Evolutionary conservation across 1,140 invertebrate species (phyloP).

Genomic region (Drosophila azteca): DNA sequence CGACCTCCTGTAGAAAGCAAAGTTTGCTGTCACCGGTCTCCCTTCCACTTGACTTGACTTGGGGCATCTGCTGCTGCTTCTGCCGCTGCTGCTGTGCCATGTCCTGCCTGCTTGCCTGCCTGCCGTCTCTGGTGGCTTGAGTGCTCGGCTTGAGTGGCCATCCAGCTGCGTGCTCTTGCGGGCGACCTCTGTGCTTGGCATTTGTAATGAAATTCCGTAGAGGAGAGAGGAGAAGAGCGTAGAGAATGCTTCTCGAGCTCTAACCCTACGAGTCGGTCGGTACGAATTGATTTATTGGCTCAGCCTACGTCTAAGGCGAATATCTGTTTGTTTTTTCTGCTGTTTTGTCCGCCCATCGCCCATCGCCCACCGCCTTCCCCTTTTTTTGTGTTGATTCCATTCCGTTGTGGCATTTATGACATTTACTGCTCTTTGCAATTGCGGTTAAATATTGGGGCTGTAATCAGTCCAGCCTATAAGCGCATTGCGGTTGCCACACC

Average conservation of each 20-base stretch:
- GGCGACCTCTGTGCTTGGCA: conserved; percentile 58
- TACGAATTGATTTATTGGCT: conserved; percentile 77
- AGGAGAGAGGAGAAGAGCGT: conserved; percentile 12
- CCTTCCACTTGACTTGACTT: conserved; percentile 58
- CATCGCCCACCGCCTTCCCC: background rate
- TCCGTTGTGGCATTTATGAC: conserved; percentile 39
- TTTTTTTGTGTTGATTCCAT: conserved; percentile 16
- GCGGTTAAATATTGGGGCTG: conserved; percentile 6
- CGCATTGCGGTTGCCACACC: conserved; percentile 26
- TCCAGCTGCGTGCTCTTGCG: conserved; percentile 46
- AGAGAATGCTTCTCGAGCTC: background rate
- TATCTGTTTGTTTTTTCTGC: conserved; percentile 32
- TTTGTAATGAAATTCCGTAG: conserved; percentile 64
- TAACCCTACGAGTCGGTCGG: conserved; percentile 37
- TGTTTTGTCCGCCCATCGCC: background rate
- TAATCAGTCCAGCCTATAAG: background rate
- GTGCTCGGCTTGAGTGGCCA: conserved; percentile 64
- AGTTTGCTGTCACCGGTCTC: conserved; percentile 24
- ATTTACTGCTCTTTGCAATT: conserved; percentile 53
- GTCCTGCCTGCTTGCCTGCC: background rate
- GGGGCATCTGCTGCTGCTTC: conserved; percentile 54
- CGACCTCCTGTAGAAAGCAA: too few relatives aligned
- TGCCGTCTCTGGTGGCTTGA: conserved; percentile 20
- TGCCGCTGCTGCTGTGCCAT: conserved; percentile 21
- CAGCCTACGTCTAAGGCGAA: conserved; percentile 38